These are phyloP conservation scores for Siderastrea radians DNA, from an alignment of 92 coral and sea anemone species.

Conservation along the genomic window DNA sequence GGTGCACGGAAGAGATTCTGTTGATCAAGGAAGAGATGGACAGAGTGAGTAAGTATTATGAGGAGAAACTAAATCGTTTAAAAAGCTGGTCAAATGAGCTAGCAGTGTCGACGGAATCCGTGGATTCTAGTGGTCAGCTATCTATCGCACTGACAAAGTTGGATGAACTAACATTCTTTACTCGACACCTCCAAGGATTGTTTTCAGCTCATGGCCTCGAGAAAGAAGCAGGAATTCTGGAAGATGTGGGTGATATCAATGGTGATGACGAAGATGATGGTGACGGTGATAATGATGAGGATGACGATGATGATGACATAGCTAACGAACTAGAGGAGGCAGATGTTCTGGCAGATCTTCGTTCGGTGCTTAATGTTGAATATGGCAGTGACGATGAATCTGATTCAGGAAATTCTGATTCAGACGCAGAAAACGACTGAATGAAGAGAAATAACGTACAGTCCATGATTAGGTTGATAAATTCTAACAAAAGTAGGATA, in stretches of 20 bases:
- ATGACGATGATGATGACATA: neutral
- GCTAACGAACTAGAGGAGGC: constrained; percentile 33
- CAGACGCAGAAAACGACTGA: constrained; percentile 11
- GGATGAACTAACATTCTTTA: neutral
- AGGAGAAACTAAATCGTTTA: constrained; percentile 12
- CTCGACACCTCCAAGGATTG: neutral
- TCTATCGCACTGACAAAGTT: constrained; percentile 34
- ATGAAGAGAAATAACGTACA: too few species aligned
- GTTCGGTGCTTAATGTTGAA: constrained; percentile 55
- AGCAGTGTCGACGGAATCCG: constrained; percentile 2
- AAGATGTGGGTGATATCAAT: neutral
- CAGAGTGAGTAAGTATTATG: constrained; percentile 13
- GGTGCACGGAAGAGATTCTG: constrained; percentile 52
- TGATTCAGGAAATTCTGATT: constrained; percentile 26
- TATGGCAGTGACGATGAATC: constrained; percentile 59
- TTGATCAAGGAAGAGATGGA: constrained; percentile 52
- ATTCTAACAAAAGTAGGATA: too few species aligned
- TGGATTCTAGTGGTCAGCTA: constrained; percentile 36
- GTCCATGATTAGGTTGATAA: too few species aligned
- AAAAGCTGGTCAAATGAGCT: constrained; percentile 38
- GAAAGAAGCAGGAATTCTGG: neutral
- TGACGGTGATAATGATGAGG: too few species aligned
- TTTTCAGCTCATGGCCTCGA: neutral
- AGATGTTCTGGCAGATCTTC: constrained; percentile 45
- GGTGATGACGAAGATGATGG: constrained; percentile 24